phyloP scores from a whole-genome alignment of 2,888 invertebrate genomes.

The Phortica okadai region DNA sequence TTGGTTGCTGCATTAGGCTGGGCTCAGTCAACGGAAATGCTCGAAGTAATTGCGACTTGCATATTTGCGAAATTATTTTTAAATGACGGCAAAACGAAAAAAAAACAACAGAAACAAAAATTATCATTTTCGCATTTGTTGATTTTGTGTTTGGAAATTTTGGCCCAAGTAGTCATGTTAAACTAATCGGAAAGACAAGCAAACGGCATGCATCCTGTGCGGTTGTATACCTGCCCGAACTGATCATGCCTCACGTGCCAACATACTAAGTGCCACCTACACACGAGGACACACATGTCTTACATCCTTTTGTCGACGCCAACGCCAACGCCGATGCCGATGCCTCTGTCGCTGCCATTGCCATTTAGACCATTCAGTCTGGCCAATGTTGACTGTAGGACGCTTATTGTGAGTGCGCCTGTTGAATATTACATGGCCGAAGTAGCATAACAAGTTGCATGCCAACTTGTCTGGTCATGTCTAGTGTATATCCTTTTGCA shows the following conservation, averaged over 20 bases:
- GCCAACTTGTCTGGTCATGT: slow-evolving; percentile 10
- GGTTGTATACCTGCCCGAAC: slow-evolving; percentile 2
- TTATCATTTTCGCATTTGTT: slow-evolving; percentile 16
- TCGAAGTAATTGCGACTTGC: slow-evolving; percentile 44
- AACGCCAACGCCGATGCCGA: not conserved
- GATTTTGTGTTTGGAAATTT: slow-evolving; percentile 31
- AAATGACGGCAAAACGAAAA: not conserved
- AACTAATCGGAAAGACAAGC: slow-evolving; percentile 50
- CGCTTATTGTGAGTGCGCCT: slow-evolving; percentile 29
- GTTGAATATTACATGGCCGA: slow-evolving; percentile 41
- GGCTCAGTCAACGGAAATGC: slow-evolving; percentile 34
- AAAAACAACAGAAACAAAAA: not conserved
- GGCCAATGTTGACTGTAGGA: not conserved
- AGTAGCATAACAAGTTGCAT: not conserved
- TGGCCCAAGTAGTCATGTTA: slow-evolving; percentile 42
- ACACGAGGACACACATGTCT: slow-evolving; percentile 3
- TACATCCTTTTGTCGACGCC: not conserved
- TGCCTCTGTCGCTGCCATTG: not conserved
- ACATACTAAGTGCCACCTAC: slow-evolving; percentile 10
- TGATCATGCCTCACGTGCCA: slow-evolving; percentile 20
- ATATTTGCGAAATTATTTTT: slow-evolving; percentile 45
- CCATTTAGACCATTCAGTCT: not conserved
- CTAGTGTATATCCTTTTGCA: slow-evolving; percentile 12
- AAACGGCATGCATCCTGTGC: slow-evolving; percentile 40
- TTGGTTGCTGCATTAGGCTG: not conserved